These are phyloP conservation scores for Panagrolaimus sp. DNA, from an alignment of 1,140 invertebrate species.

Conservation along the genomic window DNA sequence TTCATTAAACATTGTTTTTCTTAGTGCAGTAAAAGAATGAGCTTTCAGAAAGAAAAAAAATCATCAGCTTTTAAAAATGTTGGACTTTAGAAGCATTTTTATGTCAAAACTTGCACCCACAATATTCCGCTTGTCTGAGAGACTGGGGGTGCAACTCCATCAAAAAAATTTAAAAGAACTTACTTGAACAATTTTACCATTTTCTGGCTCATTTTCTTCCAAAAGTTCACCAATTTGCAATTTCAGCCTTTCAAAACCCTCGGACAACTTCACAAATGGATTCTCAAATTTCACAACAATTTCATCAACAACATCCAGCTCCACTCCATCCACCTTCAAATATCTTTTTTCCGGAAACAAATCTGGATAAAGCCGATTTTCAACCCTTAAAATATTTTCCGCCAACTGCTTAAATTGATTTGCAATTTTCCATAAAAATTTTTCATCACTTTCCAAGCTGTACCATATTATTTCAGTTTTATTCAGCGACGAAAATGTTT, in stretches of 20 bases:
- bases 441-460: too few species aligned
- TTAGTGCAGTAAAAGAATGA: too few species aligned
- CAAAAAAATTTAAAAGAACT: neutral
- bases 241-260: neutral
- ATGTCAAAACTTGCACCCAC: too few species aligned
- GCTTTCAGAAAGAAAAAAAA: too few species aligned
- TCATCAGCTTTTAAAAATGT: too few species aligned
- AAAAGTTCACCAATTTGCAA: neutral
- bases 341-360: conserved; percentile 3
- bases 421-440: too few species aligned
- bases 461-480: too few species aligned
- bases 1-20: neutral
- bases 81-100: too few species aligned
- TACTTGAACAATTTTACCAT: neutral
- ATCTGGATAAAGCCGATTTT: neutral
- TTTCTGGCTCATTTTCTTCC: neutral
- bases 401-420: too few species aligned
- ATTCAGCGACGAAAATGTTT: too few species aligned
- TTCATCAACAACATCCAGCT: neutral
- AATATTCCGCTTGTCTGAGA: too few species aligned
- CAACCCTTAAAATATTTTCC: neutral
- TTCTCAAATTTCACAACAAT: neutral
- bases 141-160: too few species aligned
- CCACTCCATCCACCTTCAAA: neutral
- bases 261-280: neutral